phyloP scores from a whole-genome alignment of 1,140 invertebrate genomes.

The Anoplolepis gracilipes region DNA sequence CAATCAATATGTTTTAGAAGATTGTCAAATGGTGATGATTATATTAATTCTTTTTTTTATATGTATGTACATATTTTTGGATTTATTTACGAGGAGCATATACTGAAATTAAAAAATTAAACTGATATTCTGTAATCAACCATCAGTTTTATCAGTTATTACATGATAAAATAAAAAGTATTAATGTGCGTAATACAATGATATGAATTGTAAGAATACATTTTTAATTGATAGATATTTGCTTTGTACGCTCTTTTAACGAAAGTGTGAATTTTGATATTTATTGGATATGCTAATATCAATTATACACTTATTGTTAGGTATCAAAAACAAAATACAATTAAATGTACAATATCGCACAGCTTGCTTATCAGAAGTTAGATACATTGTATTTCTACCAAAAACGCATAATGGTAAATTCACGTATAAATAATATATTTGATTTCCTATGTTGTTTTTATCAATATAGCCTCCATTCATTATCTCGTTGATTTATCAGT shows the following conservation, averaged over 20 bases:
- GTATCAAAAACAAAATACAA: neutral
- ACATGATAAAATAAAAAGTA: neutral
- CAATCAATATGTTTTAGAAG: too few relatives aligned
- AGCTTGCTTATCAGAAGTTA: neutral
- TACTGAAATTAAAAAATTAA: too few relatives aligned
- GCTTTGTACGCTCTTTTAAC: neutral
- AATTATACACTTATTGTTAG: neutral
- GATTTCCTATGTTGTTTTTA: neutral
- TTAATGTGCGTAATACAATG: neutral
- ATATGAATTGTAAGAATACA: neutral
- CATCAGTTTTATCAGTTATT: too few relatives aligned
- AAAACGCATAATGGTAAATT: neutral
- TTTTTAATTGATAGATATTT: conserved; percentile 4
- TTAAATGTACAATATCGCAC: neutral
- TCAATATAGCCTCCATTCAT: neutral
- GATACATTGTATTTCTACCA: conserved; percentile 4
- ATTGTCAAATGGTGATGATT: too few relatives aligned
- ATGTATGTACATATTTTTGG: too few relatives aligned
- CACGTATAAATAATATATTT: conserved; percentile 3
- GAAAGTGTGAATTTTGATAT: neutral
- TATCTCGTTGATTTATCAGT: neutral
- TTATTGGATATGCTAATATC: neutral
- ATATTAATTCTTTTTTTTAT: too few relatives aligned
- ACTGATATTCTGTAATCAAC: too few relatives aligned
- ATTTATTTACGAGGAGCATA: too few relatives aligned